Conservation (phyloP, 2,113 vertebrate species). For the Mola mola region DNA sequence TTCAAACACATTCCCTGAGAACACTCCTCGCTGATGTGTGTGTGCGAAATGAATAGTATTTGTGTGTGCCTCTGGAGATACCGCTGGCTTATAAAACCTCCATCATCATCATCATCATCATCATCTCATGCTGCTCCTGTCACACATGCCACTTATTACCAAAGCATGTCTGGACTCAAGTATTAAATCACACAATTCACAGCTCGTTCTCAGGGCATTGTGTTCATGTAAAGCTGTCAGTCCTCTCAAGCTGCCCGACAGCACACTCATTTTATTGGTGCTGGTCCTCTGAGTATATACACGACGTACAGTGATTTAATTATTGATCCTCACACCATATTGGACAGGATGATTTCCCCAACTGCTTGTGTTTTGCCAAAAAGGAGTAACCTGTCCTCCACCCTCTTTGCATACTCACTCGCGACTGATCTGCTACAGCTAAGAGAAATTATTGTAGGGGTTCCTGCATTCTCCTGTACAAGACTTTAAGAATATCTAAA, state of each 20-base stretch:
- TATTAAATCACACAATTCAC: conserved; percentile 61
- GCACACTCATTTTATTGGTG: conserved; percentile 28
- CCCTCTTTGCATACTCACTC: too few relatives aligned
- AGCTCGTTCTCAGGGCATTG: conserved; percentile 30
- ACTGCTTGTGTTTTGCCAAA: conserved; percentile 7
- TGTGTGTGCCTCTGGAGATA: conserved; percentile 8
- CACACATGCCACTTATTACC: conserved; percentile 61
- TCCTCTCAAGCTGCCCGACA: conserved; percentile 28
- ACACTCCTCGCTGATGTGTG: conserved; percentile 24
- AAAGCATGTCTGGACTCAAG: conserved; percentile 51
- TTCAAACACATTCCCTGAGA: conserved; percentile 14
- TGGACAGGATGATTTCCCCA: conserved; percentile 33
- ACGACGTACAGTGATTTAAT: conserved; percentile 49
- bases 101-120: conserved; percentile 45
- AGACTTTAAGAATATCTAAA: not conserved
- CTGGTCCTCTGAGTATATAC: conserved; percentile 40
- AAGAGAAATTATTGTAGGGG: not conserved
- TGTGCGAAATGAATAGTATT: conserved; percentile 1
- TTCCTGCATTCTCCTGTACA: too few relatives aligned
- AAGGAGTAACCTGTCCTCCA: too few relatives aligned
- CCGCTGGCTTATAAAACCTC: conserved; percentile 58
- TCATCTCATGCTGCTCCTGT: conserved; percentile 49
- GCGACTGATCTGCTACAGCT: too few relatives aligned
- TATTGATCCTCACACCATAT: conserved; percentile 23
- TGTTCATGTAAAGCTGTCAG: conserved; percentile 53